phyloP scores from a whole-genome alignment of 2,888 invertebrate genomes.

The Mechanitis messenoides region DNA sequence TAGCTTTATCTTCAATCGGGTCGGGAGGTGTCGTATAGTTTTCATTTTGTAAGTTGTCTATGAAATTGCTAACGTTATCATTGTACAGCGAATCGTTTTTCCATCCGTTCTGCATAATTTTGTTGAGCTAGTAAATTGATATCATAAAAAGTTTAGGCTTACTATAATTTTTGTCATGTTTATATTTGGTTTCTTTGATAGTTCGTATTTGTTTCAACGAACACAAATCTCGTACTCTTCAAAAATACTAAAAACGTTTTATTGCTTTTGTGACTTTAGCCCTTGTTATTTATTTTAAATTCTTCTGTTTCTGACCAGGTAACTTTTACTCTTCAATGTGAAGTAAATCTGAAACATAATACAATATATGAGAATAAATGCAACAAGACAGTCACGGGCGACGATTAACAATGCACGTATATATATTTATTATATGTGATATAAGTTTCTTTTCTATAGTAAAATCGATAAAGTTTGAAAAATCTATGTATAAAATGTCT shows the following conservation, averaged over 20 bases:
- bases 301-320: not conserved
- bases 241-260: not conserved
- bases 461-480: not conserved
- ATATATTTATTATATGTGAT: too few species aligned
- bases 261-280: conserved; percentile 4
- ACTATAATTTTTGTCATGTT: conserved; percentile 49
- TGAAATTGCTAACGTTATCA: conserved; percentile 39
- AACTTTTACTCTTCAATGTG: not conserved
- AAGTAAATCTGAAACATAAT: conserved; percentile 18
- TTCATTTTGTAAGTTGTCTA: conserved; percentile 40
- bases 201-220: conserved; percentile 25
- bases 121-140: conserved; percentile 50
- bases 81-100: conserved; percentile 44
- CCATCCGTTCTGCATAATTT: conserved; percentile 67
- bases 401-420: too few species aligned
- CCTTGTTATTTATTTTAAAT: conserved; percentile 1
- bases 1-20: conserved; percentile 79
- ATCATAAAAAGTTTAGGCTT: conserved; percentile 61
- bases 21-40: conserved; percentile 50
- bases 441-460: too few species aligned
- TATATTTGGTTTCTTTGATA: conserved; percentile 33
- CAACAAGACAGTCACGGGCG: too few species aligned
- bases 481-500: not conserved
- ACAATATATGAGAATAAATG: not conserved
- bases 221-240: conserved; percentile 27